Evolutionary conservation across 2,113 vertebrate species (phyloP).

Genomic region (Chaenocephalus aceratus): DNA sequence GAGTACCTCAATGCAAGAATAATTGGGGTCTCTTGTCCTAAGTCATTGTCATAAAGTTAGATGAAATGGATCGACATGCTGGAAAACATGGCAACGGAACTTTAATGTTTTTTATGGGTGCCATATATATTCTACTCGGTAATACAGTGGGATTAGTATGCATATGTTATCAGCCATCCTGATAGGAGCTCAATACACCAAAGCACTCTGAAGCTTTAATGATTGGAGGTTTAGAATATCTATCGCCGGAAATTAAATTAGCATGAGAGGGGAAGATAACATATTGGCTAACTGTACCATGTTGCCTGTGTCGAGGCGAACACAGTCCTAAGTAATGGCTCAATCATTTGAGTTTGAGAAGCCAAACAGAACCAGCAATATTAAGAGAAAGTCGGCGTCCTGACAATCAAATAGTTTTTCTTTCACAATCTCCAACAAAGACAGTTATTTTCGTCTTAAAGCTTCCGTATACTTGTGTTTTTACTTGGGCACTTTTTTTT

Average conservation of each 20-base stretch:
- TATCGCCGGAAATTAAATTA: slow-evolving; percentile 39
- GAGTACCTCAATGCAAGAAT: background rate
- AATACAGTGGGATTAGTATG: slow-evolving; percentile 1
- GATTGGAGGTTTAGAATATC: slow-evolving; percentile 43
- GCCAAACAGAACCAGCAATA: slow-evolving; percentile 43
- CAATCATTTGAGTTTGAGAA: slow-evolving; percentile 26
- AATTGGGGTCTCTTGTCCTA: background rate
- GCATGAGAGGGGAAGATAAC: slow-evolving; percentile 29
- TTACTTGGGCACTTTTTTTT: too few relatives aligned
- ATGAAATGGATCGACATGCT: background rate
- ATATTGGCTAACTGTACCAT: slow-evolving; percentile 25
- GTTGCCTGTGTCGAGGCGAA: slow-evolving; percentile 23
- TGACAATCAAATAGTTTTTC: slow-evolving; percentile 18
- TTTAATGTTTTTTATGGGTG: background rate
- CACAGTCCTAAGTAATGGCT: slow-evolving; percentile 24
- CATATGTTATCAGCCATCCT: slow-evolving; percentile 1
- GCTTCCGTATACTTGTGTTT: too few relatives aligned
- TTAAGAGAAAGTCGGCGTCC: slow-evolving; percentile 30
- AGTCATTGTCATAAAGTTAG: background rate
- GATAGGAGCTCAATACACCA: slow-evolving; percentile 11
- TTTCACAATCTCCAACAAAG: background rate
- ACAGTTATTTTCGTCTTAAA: slow-evolving; percentile 6
- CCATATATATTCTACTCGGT: background rate
- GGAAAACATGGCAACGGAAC: background rate
- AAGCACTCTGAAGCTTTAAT: slow-evolving; percentile 19